Conservation (phyloP, 2,797 vertebrate genomes). For the Hoplostethus atlanticus region DNA sequence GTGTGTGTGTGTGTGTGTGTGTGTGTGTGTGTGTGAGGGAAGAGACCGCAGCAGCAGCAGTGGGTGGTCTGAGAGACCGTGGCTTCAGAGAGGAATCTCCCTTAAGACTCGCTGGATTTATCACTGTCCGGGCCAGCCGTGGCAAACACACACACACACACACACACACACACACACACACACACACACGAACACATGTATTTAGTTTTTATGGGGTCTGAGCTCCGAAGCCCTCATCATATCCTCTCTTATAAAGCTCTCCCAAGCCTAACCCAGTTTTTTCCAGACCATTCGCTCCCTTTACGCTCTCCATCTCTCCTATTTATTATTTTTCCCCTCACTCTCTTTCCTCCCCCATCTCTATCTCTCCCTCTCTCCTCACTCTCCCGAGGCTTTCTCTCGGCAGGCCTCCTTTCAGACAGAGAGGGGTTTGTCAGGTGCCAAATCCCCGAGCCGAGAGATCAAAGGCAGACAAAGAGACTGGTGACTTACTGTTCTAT, state of each 20-base stretch:
- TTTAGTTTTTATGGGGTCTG: constrained; percentile 64
- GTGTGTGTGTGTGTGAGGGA: constrained; percentile 17
- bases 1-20: constrained; percentile 20
- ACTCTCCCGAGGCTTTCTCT: constrained; percentile 49
- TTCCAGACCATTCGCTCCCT: constrained; percentile 39
- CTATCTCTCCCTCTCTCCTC: constrained; percentile 38
- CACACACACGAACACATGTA: constrained; percentile 62
- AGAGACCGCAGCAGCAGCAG: constrained; percentile 63
- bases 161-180: constrained; percentile 68
- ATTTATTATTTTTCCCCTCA: constrained; percentile 42
- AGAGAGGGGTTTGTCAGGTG: constrained; percentile 79
- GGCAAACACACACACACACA: constrained; percentile 62
- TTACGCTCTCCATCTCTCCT: constrained; percentile 27
- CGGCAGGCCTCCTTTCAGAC: constrained; percentile 74
- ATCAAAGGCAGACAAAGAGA: constrained; percentile 82
- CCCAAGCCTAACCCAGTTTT: constrained; percentile 60
- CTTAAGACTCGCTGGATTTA: constrained; percentile 77
- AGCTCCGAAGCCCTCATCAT: constrained; percentile 51
- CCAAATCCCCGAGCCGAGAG: constrained; percentile 78
- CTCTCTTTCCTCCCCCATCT: constrained; percentile 39
- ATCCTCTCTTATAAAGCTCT: constrained; percentile 47
- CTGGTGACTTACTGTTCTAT: constrained; percentile 84
- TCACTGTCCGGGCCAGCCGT: constrained; percentile 63
- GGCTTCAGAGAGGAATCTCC: constrained; percentile 76
- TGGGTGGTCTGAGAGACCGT: constrained; percentile 75